Evolutionary conservation across 2,113 vertebrate species (phyloP), one percentile per base, ranked within the genome.

Genomic region (Brachionichthys hirsutus): DNA sequence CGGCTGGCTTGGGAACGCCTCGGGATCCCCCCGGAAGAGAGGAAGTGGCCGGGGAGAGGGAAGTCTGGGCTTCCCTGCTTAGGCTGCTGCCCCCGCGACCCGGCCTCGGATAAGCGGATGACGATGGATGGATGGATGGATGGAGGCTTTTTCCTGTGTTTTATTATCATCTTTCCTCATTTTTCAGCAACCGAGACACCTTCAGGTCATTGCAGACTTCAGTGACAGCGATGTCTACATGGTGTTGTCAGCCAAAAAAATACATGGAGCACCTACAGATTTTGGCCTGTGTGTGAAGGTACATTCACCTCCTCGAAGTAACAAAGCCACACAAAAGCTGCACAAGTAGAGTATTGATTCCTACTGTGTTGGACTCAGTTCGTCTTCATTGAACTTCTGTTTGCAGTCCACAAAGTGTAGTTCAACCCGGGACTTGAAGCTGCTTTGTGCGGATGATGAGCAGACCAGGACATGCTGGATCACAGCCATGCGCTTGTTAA

Each of bases 251-350:
- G 92, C 93, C 86, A 95, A 91, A 91, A 99, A 97, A 86, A 89
- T 91, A 65, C 93, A 94, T 2, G 94, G 95, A 73, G 92, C 93
- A n/a, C 95, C 96, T 6, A 92, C 93, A 76, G 93, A 92, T 87
- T 96, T 91, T 76, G 94, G 93, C 86, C 97, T 99, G 91, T 95
- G 94, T 82, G 92, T 99, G 85, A 99, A 99, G 95, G 97, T 99
- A 92, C 83, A 83, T 55, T 22, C 20, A 4, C 36, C 44, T 67
- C 54, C 48, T 46, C 50, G 6, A 53, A 48, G 19, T 54, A 8
- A 3, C 24, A 30, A 40, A 54, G 62, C 35, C 43, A 12, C 34
- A 45, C 24, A 49, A 17, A 66, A 47, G 15, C 4, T 61, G 46
- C 10, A 62, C n/a, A 53, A 57, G 63, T 9, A 24, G 6, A 16